Evolutionary conservation across 2,797 vertebrate species (phyloP).

Genomic region (Pyrocephalus nanus): DNA sequence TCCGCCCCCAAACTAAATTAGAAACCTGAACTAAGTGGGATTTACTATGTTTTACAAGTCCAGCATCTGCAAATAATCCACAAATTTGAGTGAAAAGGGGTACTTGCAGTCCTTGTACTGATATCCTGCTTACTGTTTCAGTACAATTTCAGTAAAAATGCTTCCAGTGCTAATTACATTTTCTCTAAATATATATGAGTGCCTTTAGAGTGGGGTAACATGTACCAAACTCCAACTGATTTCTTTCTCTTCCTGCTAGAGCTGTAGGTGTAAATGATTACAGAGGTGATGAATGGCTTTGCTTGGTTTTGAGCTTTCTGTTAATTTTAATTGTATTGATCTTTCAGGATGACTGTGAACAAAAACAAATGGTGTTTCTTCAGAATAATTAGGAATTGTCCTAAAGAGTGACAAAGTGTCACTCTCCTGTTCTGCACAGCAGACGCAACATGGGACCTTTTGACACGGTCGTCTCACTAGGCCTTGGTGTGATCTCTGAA

Average conservation of each 20-base stretch:
- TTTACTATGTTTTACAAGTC: neutral
- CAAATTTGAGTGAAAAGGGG: neutral
- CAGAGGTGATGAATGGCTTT: neutral
- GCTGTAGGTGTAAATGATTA: conserved; percentile 49
- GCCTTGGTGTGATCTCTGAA: conserved; percentile 18
- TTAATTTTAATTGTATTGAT: conserved; percentile 29
- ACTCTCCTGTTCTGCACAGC: neutral
- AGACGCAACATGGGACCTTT: neutral
- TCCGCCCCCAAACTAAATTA: neutral
- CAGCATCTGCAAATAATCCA: conserved; percentile 40
- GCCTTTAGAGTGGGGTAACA: conserved; percentile 17
- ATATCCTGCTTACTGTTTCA: conserved; percentile 26
- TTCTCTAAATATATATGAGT: conserved; percentile 24
- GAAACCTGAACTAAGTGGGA: conserved; percentile 11
- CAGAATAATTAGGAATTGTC: neutral
- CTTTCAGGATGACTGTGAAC: neutral
- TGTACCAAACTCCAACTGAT: neutral
- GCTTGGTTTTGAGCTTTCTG: neutral
- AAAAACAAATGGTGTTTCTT: conserved; percentile 47
- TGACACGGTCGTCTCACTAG: neutral
- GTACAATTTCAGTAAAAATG: neutral
- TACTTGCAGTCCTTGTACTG: conserved; percentile 19
- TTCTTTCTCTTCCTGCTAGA: conserved; percentile 8
- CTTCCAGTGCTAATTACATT: conserved; percentile 25
- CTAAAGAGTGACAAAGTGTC: conserved; percentile 2